Base-by-base conservation (phyloP, 2,113 vertebrate genomes). In the Dasypus novemcinctus region DNA sequence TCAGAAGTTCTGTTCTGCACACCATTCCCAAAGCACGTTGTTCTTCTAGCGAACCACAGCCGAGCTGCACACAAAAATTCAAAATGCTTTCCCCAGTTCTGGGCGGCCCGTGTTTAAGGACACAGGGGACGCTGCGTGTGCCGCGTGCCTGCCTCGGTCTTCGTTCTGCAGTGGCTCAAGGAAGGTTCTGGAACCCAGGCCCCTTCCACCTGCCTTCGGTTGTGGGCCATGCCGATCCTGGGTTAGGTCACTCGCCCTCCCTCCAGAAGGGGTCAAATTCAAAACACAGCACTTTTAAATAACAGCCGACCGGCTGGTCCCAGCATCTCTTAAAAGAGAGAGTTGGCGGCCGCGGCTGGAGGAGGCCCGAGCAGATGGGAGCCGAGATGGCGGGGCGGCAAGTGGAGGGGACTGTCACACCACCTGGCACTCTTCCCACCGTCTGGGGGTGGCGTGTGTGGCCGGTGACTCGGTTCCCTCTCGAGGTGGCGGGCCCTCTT, bases 341-440 rank as follows among this genome's bases (percentile, higher is more conserved):
- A 36, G 57, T n/a, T 38, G 68, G 85, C 84, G 61, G 80, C n/a
- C n/a, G n/a, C 89, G 94, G 61, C 92, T 95, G 17, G 84, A 0
- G 2, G 92, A 90, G 96, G 87, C 94, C 54, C 0, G 4, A 94
- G 96, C 96, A 95, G 94, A 97, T 96, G 97, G 97, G 85, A 92
- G 78, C 90, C n/a, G 59, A 18, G 52, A 20, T 71, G 91, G 84
- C 94, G 2, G 15, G 71, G 25, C 75, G 0, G 87, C 74, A 63
- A 93, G 88, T 15, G 92, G 68, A 49, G 7, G 29, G 2, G 12
- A 8, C 75, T 87, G 90, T 72, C 90, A 76, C 1, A 17, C 94
- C 83, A 79, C 94, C 95, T 96, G 97, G 96, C 97, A 13, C 21
- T 57, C 93, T 93, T 97, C 96, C 96, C 93, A 63, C 63, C 69